Evolutionary conservation across 2,888 invertebrate species (phyloP).

Genomic region (Drosophila greeni): DNA sequence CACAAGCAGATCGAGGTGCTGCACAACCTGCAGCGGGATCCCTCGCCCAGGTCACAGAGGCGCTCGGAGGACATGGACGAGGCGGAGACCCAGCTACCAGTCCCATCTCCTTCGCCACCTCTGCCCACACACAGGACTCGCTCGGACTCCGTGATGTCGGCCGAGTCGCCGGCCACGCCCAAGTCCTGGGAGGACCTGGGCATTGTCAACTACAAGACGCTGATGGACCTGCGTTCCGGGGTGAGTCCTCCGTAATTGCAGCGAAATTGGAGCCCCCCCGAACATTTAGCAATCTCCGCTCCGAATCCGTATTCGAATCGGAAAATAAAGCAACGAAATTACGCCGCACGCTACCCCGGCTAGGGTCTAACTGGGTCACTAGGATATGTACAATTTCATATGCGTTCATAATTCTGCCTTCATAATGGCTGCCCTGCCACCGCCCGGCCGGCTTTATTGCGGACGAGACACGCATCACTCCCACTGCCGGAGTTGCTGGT

Average conservation of each 20-base stretch:
- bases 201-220: slow-evolving; percentile 82
- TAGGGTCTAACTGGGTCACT: slow-evolving; percentile 64
- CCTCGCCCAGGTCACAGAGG: slow-evolving; percentile 80
- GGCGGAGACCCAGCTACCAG: background rate
- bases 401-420: slow-evolving; percentile 61
- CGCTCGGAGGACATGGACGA: slow-evolving; percentile 49
- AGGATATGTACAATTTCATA: slow-evolving; percentile 66
- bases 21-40: slow-evolving; percentile 85
- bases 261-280: slow-evolving; percentile 21
- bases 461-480: slow-evolving; percentile 64
- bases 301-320: slow-evolving; percentile 11
- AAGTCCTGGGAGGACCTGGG: slow-evolving; percentile 83
- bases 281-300: slow-evolving; percentile 31
- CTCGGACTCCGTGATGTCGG: slow-evolving; percentile 46
- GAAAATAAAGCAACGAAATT: slow-evolving; percentile 43
- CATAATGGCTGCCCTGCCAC: slow-evolving; percentile 56
- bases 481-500: slow-evolving; percentile 28
- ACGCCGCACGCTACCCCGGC: slow-evolving; percentile 51
- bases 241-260: slow-evolving; percentile 79
- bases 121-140: slow-evolving; percentile 3
- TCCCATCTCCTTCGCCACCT: slow-evolving; percentile 32
- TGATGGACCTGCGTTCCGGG: slow-evolving; percentile 85
- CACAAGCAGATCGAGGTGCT: slow-evolving; percentile 85
- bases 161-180: slow-evolving; percentile 62
- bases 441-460: slow-evolving; percentile 56